These are phyloP conservation scores for Heterochromis multidens DNA, from an alignment of 2,113 vertebrate genomes.

Conservation along the genomic window DNA sequence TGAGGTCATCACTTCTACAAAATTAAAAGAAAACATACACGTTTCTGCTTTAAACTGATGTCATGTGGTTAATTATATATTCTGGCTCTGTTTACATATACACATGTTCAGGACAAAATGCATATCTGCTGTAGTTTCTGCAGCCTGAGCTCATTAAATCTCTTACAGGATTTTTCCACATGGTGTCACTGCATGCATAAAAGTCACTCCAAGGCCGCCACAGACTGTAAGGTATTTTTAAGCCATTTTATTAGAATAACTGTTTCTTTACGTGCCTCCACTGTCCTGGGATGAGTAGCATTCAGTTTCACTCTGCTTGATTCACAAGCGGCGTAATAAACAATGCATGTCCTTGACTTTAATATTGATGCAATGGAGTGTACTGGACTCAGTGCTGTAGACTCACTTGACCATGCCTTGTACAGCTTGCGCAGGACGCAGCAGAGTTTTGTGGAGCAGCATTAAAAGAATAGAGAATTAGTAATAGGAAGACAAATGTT, in stretches of 20 bases:
- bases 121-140: neutral
- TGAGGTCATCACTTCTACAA: neutral
- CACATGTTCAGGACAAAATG: neutral
- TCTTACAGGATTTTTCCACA: constrained; percentile 40
- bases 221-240: neutral
- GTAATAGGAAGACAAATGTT: constrained; percentile 50
- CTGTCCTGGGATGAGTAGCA: neutral
- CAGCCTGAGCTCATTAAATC: neutral
- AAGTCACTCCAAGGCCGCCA: neutral
- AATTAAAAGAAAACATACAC: neutral
- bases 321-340: constrained; percentile 31
- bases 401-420: neutral
- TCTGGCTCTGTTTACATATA: neutral
- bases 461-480: constrained; percentile 31
- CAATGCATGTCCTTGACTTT: constrained; percentile 20
- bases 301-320: constrained; percentile 1
- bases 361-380: constrained; percentile 4
- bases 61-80: neutral
- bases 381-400: neutral
- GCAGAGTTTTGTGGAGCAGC: constrained; percentile 22
- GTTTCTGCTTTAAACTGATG: neutral
- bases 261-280: neutral
- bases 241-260: neutral
- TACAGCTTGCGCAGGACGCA: neutral
- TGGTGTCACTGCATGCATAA: constrained; percentile 52